Base-by-base conservation (phyloP, 2,797 vertebrate species). In the Sternarchorhynchus goeldii region DNA sequence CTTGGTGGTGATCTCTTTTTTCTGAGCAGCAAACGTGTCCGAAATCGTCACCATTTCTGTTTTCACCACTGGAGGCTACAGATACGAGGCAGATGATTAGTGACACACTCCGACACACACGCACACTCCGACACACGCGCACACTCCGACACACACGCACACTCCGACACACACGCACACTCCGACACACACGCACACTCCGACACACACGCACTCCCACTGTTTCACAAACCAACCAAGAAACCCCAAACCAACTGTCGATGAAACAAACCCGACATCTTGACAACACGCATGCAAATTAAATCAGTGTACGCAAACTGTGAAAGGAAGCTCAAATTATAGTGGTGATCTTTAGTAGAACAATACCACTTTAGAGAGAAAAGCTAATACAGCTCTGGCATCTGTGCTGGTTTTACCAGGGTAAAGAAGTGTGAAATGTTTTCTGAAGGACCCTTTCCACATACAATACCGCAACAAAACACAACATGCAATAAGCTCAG, bases 1-100 rank as follows among this genome's bases (percentile, higher is more conserved):
- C 91, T 97, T 99, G 89, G 98, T 99, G 70, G 96, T 93, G 89
- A 99, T 98, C 93, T 99, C 96, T 56, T 95, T 97, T 93, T 97
- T 98, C 92, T 99, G 97, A 75, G 95, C 92, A 67, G 96, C 96
- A 75, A 93, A 94, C 32, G 93, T 93, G 93, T 99, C 97, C 87
- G 96, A 98, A 93, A 99, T 98, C 86, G 97, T 99, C 91, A 99
- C 95, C 97, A 98, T 99, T 95, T 99, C 98, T 62, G 97, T 99
- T 94, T 99, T 98, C 91, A 99, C 96, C 92, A 99, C 97, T 4
- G 98, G 98, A 85, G 97, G 97, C 98, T 99, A 90, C 75, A 85
- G 86, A 82, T 76, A 86, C 88, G 86, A 88, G 85, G 76, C 85
- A 81, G 58, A 64, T 6, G 55, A 34, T 77, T 10, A 68, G 63